Conservation (phyloP, 2,113 vertebrate genomes). For the Neotoma lepida region DNA sequence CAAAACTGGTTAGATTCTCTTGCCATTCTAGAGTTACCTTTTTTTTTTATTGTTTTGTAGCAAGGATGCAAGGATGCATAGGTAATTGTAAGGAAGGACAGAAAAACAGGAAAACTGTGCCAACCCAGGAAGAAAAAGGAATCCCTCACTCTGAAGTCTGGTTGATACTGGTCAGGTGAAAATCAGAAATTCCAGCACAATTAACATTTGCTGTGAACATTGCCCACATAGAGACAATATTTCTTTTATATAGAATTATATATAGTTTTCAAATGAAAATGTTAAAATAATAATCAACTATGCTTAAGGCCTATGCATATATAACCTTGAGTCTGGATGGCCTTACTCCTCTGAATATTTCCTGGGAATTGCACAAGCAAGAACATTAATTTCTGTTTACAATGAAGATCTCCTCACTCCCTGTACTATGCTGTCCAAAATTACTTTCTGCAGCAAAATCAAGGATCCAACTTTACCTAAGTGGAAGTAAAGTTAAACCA, state of each 20-base stretch:
- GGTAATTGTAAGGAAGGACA: not conserved
- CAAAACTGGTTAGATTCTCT: not conserved
- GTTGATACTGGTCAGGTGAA: not conserved
- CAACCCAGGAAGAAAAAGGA: not conserved
- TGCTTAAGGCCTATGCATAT: not conserved
- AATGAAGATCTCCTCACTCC: not conserved
- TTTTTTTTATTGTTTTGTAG: conserved; percentile 40
- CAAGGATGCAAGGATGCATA: not conserved
- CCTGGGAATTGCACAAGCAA: not conserved
- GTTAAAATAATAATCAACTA: not conserved
- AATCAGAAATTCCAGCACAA: not conserved
- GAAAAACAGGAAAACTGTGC: not conserved
- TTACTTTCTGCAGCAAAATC: not conserved
- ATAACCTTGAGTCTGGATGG: not conserved
- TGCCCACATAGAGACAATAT: not conserved
- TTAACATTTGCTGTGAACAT: not conserved
- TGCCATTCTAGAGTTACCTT: not conserved
- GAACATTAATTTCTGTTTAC: not conserved
- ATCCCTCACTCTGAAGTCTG: not conserved
- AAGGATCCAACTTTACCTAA: not conserved
- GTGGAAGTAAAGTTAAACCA: not conserved
- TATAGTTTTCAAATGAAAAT: not conserved
- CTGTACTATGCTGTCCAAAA: not conserved
- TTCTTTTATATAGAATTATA: not conserved
- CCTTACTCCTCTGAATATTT: not conserved